Percentiles rank a stretch among this genome's conserved stretches.
phyloP scores from a whole-genome alignment of 2,797 vertebrate species.

The Urosaurus nigricauda region DNA sequence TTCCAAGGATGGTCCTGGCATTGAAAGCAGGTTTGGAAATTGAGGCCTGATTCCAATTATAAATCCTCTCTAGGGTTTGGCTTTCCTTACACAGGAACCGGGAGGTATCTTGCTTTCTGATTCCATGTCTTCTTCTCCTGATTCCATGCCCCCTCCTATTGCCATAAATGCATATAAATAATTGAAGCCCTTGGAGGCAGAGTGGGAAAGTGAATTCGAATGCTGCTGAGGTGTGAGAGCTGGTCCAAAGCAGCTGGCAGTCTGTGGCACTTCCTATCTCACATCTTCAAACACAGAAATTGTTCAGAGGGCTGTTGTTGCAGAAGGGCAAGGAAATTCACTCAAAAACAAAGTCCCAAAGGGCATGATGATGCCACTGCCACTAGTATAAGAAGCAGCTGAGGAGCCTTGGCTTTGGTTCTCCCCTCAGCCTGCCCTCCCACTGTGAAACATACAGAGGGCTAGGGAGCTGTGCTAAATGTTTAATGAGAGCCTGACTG shows the following conservation, averaged over 20 bases:
- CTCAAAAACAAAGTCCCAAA: constrained; percentile 9
- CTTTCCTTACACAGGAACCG: not conserved
- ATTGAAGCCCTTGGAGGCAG: constrained; percentile 26
- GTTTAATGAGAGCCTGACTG: constrained; percentile 31
- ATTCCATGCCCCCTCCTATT: not conserved
- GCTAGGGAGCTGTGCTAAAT: constrained; percentile 16
- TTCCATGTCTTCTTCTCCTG: not conserved
- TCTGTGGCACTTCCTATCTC: constrained; percentile 13
- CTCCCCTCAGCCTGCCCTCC: not conserved
- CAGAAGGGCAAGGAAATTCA: constrained; percentile 8
- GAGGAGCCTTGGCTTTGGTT: not conserved
- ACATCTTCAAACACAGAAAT: not conserved
- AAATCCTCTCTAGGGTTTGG: not conserved
- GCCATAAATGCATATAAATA: constrained; percentile 24
- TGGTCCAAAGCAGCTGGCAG: constrained; percentile 25
- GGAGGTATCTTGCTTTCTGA: not conserved
- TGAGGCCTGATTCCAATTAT: constrained; percentile 4
- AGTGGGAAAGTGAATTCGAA: constrained; percentile 41
- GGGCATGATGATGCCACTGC: not conserved
- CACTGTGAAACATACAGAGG: constrained; percentile 29
- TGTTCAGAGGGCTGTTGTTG: not conserved
- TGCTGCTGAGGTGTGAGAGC: constrained; percentile 21
- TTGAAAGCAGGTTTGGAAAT: constrained; percentile 13
- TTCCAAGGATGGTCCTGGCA: constrained; percentile 14
- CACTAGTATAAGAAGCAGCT: not conserved